Evolutionary conservation across 2,888 invertebrate species (phyloP).

Genomic region (Disparrhopalites patrizii): DNA sequence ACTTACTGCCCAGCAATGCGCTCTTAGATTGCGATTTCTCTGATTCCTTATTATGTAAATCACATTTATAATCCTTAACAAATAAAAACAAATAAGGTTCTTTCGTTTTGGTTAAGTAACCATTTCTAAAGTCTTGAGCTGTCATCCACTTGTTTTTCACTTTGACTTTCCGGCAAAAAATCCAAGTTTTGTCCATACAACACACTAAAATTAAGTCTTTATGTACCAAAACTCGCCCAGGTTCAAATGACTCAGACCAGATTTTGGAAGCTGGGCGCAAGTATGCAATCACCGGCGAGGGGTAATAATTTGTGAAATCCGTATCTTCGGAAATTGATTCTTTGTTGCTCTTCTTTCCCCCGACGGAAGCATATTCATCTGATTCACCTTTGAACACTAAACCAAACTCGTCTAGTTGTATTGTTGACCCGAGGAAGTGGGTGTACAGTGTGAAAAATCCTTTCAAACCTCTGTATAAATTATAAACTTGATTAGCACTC

Average conservation of each 20-base stretch:
- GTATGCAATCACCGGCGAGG: background rate
- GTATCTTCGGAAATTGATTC: background rate
- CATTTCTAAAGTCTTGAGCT: slow-evolving; percentile 79
- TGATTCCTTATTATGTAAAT: no score
- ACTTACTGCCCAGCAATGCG: no score
- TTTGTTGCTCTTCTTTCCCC: background rate
- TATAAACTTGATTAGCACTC: slow-evolving; percentile 63
- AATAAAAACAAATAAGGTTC: slow-evolving; percentile 2
- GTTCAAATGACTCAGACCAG: slow-evolving; percentile 8
- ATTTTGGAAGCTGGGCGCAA: background rate
- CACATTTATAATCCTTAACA: background rate
- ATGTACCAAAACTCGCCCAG: slow-evolving; percentile 35
- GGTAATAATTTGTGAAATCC: slow-evolving; percentile 30
- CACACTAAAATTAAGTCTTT: slow-evolving; percentile 35
- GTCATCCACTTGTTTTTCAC: slow-evolving; percentile 68
- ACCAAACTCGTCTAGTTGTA: slow-evolving; percentile 41
- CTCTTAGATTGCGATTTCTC: no score
- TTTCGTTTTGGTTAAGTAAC: slow-evolving; percentile 64
- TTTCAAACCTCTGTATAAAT: slow-evolving; percentile 64
- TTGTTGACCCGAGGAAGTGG: slow-evolving; percentile 29
- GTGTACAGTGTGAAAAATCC: slow-evolving; percentile 41
- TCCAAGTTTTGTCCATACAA: slow-evolving; percentile 52
- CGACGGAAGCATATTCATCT: background rate
- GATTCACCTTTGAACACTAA: background rate
- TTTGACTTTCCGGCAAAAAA: slow-evolving; percentile 63